These are phyloP conservation scores for Microchrysa polita DNA, from an alignment of 2,888 invertebrate species.

Conservation along the genomic window DNA sequence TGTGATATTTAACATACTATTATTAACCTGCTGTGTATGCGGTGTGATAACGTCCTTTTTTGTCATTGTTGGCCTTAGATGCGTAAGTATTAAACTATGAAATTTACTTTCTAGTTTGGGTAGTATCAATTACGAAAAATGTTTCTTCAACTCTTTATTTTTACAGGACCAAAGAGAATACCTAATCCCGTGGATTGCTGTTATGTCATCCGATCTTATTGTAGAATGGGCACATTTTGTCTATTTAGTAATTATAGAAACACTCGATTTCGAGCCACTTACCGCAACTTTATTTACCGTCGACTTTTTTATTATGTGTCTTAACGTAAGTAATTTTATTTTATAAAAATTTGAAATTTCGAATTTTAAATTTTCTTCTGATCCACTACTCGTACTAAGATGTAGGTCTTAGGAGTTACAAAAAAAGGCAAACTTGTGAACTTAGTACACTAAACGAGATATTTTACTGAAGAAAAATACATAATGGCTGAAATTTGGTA, in stretches of 20 bases:
- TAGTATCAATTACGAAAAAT: not conserved
- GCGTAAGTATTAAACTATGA: constrained; percentile 66
- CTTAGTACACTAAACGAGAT: too few species aligned
- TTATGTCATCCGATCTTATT: constrained; percentile 72
- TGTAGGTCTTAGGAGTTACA: too few species aligned
- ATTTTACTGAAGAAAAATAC: too few species aligned
- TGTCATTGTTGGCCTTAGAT: constrained; percentile 74
- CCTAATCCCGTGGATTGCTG: constrained; percentile 79
- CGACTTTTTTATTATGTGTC: constrained; percentile 79
- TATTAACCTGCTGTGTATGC: constrained; percentile 73
- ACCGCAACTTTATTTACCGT: constrained; percentile 79
- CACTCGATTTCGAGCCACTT: constrained; percentile 77
- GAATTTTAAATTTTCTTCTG: too few species aligned
- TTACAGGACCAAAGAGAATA: constrained; percentile 76
- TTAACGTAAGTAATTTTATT: constrained; percentile 75
- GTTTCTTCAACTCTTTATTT: constrained; percentile 25
- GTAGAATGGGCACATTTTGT: constrained; percentile 75
- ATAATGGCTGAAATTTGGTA: too few species aligned
- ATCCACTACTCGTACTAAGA: too few species aligned
- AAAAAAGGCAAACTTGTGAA: too few species aligned
- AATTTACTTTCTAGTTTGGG: not conserved
- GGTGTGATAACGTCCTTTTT: constrained; percentile 75
- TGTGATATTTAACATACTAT: constrained; percentile 74
- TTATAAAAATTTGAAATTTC: too few species aligned
- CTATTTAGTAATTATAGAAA: constrained; percentile 72